These are phyloP conservation scores for Pteronotus mesoamericanus DNA, from an alignment of 2,797 vertebrate genomes.

Conservation along the genomic window DNA sequence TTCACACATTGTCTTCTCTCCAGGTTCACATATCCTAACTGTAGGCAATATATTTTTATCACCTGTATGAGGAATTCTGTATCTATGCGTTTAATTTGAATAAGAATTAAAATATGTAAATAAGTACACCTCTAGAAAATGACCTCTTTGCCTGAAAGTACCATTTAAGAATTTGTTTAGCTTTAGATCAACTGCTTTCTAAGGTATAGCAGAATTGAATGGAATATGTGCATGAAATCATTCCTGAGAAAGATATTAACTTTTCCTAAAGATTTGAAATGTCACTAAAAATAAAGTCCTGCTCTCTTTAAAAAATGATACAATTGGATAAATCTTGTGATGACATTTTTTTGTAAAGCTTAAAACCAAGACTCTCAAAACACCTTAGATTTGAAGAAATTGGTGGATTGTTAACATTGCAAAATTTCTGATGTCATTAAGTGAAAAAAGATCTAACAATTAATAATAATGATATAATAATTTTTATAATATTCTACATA, in stretches of 20 bases:
- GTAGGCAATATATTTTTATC: conserved; percentile 2
- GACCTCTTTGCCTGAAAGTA: neutral
- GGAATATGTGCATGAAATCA: neutral
- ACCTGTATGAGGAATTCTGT: neutral
- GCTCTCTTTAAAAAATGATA: neutral
- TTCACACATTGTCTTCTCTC: neutral
- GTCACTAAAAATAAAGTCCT: neutral
- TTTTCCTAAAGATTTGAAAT: neutral
- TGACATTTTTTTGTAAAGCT: neutral
- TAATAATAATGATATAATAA: neutral
- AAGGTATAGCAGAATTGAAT: neutral
- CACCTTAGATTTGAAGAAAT: neutral
- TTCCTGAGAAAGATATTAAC: neutral
- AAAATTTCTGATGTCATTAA: neutral
- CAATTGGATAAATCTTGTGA: neutral
- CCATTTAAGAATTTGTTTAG: neutral
- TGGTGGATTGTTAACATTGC: neutral
- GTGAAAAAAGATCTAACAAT: neutral
- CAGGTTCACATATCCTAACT: neutral
- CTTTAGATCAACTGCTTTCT: neutral
- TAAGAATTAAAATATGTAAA: conserved; percentile 25
- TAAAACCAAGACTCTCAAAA: neutral
- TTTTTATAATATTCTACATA: neutral
- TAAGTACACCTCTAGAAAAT: neutral
- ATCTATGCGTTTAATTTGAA: conserved; percentile 39